A percentile compares a stretch with the other conserved stretches of the same genome.
These are phyloP conservation scores for Halocaridina rubra DNA, from an alignment of 2,888 invertebrate genomes.

Conservation along the genomic window DNA sequence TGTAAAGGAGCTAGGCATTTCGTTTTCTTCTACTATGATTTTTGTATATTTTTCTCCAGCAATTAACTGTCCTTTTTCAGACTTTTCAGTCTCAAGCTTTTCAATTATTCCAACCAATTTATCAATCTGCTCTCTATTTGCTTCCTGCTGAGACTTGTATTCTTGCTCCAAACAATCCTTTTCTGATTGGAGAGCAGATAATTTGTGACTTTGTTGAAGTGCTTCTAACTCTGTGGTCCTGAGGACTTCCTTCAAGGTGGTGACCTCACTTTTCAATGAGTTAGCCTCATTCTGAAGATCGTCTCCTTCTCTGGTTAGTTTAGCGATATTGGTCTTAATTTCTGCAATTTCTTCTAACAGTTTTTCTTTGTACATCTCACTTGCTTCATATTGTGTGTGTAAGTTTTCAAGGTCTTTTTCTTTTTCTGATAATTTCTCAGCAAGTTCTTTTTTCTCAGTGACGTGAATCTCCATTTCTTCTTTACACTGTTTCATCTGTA, in stretches of 20 bases:
- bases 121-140: not conserved
- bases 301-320: no score
- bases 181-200: not conserved
- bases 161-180: not conserved
- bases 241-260: not conserved
- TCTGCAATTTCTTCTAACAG: not conserved
- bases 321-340: no score
- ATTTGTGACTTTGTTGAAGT: not conserved
- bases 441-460: not conserved
- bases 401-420: not conserved
- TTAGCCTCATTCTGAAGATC: not conserved
- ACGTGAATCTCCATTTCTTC: not conserved
- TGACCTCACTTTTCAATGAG: not conserved
- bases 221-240: not conserved
- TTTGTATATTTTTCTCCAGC: not conserved
- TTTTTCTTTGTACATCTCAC: no score
- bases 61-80: slow-evolving; percentile 23
- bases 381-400: not conserved
- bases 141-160: not conserved
- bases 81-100: slow-evolving; percentile 39
- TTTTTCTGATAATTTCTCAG: not conserved
- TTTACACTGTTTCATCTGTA: not conserved
- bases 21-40: no score
- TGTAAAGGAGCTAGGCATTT: no score
- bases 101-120: slow-evolving; percentile 14